Base-by-base conservation (phyloP, 2,888 invertebrate species). In the Sepiola atlantica region DNA sequence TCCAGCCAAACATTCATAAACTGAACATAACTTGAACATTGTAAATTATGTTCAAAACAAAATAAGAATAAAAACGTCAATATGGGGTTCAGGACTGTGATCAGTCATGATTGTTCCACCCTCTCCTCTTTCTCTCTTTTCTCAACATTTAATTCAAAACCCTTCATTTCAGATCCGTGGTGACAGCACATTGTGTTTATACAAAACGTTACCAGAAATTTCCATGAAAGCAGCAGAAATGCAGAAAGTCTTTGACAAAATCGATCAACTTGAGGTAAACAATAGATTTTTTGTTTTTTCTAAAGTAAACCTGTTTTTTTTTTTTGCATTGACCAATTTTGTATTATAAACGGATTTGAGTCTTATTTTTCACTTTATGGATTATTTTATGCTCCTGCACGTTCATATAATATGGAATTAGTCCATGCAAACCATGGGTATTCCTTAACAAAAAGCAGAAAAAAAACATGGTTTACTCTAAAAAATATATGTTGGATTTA, bases 231-330 rank as follows among this genome's bases (percentile, higher is more conserved):
- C 96, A 95, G 94, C 94, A 35, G 96, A 96, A 61, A 96, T 97
- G 96, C 95, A 96, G 55, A 94, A 95, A 55, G 96, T 96, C n/a
- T 97, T 97, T 96, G 95, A 95, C 20, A 96, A 96, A 94, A 96
- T 97, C 94, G 97, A 97, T 94, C 95, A 95, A 91, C 95, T 97
- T 45, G 97, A 97, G 96, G 97, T 97, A 94, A 94, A 93, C 92
- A 18, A 21, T 12, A 45, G 0, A 92, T n/a, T 35, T 90, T 28
- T 90, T 35, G 16, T 90, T 90, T 90, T 35, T 90, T 35, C 0
- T 92, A 45, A 45, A 4, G 45, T 2, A 45, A 4, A 45, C 45
- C 8, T 8, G 8, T 45, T 2, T 45, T 45, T 45, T 45, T 2
- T n/a, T n/a, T n/a, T n/a, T n/a, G n/a, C n/a, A n/a, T n/a, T n/a